Evolutionary conservation across 2,797 vertebrate species (phyloP).

Genomic region (Chiroxiphia lanceolata): DNA sequence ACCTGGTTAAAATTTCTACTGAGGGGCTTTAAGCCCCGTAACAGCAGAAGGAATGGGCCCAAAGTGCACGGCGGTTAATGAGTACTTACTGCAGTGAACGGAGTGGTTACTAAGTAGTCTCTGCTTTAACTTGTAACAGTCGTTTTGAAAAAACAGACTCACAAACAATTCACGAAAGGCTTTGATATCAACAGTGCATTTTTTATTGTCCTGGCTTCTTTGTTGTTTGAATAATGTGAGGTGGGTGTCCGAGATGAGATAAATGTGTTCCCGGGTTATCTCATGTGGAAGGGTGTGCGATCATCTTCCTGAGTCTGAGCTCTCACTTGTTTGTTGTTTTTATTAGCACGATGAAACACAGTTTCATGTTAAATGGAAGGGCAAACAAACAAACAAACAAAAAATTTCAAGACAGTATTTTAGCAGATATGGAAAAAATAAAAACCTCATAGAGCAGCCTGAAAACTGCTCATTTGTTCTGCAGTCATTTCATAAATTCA

Average conservation of each 20-base stretch:
- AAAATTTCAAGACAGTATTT: neutral
- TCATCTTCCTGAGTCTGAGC: neutral
- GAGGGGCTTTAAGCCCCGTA: neutral
- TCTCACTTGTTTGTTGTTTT: neutral
- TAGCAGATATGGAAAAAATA: neutral
- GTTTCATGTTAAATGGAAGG: neutral
- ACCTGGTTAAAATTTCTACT: neutral
- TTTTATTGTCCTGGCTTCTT: neutral
- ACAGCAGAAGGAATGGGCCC: neutral
- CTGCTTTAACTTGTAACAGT: neutral
- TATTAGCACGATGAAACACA: neutral
- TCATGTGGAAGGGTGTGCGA: neutral
- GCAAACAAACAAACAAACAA: neutral
- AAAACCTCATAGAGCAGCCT: neutral
- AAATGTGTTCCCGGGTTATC: neutral
- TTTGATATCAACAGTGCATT: neutral
- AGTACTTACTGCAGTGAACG: neutral
- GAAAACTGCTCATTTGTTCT: neutral
- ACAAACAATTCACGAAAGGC: neutral
- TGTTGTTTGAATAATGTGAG: neutral
- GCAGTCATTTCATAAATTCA: neutral
- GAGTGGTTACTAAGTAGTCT: neutral
- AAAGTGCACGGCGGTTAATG: neutral
- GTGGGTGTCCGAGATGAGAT: neutral
- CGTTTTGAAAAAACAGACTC: neutral